Conservation (phyloP, 1,140 invertebrate genomes). For the Drosophila pandora region DNA sequence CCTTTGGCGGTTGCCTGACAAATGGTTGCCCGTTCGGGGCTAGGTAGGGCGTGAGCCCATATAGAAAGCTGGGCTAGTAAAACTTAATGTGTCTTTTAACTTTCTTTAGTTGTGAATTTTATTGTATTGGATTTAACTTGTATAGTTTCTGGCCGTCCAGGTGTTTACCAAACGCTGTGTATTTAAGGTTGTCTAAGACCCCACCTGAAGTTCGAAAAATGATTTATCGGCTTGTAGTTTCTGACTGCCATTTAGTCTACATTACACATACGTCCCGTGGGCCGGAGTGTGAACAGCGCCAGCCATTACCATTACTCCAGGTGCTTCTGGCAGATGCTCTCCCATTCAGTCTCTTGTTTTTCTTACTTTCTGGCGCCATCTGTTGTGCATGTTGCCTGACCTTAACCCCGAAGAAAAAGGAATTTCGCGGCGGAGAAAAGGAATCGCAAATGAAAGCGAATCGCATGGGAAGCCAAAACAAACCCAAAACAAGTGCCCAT, state of each 20-base stretch:
- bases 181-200: background rate
- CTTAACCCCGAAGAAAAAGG: slow-evolving; percentile 57
- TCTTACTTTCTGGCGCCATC: slow-evolving; percentile 52
- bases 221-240: slow-evolving; percentile 28
- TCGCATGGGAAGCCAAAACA: slow-evolving; percentile 6
- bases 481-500: slow-evolving; percentile 62
- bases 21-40: slow-evolving; percentile 42
- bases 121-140: background rate
- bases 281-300: slow-evolving; percentile 59
- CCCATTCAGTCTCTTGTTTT: slow-evolving; percentile 7
- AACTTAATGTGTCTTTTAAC: slow-evolving; percentile 1
- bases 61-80: slow-evolving; percentile 14
- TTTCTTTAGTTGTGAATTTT: slow-evolving; percentile 3
- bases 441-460: slow-evolving; percentile 6
- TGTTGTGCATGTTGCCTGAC: slow-evolving; percentile 64
- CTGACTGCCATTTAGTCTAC: slow-evolving; percentile 9
- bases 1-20: slow-evolving; percentile 51
- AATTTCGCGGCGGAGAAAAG: background rate
- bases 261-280: slow-evolving; percentile 61
- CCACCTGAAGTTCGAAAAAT: slow-evolving; percentile 15
- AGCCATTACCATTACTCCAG: slow-evolving; percentile 66
- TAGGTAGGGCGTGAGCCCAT: slow-evolving; percentile 20
- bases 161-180: background rate
- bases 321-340: slow-evolving; percentile 11
- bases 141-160: no score